These are phyloP conservation scores for Orussus abietinus DNA, from an alignment of 1,140 invertebrate genomes.

Conservation along the genomic window DNA sequence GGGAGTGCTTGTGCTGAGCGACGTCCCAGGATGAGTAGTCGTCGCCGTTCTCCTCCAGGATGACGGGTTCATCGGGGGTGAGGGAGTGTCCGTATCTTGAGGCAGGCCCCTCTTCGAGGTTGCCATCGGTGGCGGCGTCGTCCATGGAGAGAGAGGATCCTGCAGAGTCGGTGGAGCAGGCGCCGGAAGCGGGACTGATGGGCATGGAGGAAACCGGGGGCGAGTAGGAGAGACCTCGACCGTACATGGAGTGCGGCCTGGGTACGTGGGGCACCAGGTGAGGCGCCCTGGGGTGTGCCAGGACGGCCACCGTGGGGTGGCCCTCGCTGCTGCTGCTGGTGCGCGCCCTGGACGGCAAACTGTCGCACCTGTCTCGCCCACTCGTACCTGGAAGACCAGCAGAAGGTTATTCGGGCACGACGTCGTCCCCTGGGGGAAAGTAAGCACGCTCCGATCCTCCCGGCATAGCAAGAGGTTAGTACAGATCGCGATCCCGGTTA, in stretches of 20 bases:
- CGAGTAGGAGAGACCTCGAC: conserved; percentile 58
- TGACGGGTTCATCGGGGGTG: conserved; percentile 64
- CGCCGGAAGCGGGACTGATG: conserved; percentile 57
- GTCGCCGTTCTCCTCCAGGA: conserved; percentile 60
- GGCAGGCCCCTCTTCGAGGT: conserved; percentile 35
- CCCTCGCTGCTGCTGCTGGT: conserved; percentile 63
- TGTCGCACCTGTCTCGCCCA: conserved; percentile 72
- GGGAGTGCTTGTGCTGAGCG: conserved; percentile 49
- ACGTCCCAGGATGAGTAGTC: conserved; percentile 55
- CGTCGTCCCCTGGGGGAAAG: no score
- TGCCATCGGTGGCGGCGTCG: conserved; percentile 55
- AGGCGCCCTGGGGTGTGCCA: conserved; percentile 42
- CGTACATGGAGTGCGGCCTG: conserved; percentile 60
- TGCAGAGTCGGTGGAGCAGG: conserved; percentile 66
- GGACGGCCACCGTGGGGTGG: conserved; percentile 29
- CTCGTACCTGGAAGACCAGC: conserved; percentile 42
- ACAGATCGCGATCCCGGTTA: no score
- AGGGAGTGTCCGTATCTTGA: conserved; percentile 56
- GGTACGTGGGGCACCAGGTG: conserved; percentile 43
- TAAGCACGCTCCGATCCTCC: conserved; percentile 39
- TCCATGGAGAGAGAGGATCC: conserved; percentile 68
- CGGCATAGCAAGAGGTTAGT: conserved; percentile 26
- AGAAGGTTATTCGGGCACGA: no score
- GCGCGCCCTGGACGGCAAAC: conserved; percentile 67
- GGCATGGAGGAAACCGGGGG: conserved; percentile 63